Evolutionary conservation across 2,888 invertebrate species (phyloP).

Genomic region (Aplocera efformata): DNA sequence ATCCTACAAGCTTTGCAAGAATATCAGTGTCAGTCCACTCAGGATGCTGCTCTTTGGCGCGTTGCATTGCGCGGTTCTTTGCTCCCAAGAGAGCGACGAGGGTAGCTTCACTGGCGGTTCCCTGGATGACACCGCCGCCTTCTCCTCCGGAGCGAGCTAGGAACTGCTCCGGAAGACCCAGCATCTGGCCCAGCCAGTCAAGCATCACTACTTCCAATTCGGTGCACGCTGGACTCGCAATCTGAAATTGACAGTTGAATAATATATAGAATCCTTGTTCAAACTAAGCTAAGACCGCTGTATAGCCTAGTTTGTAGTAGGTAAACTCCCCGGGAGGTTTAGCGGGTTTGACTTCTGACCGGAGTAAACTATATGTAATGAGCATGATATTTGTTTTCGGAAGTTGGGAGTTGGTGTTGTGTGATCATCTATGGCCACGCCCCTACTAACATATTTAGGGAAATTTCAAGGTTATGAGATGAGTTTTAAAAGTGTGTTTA

Average conservation of each 20-base stretch:
- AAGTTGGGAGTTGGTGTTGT: too few relatives aligned
- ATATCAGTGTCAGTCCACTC: conserved; percentile 87
- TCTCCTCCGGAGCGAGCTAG: conserved; percentile 91
- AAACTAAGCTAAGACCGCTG: too few relatives aligned
- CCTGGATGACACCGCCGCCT: conserved; percentile 94
- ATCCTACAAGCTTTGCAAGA: conserved; percentile 90
- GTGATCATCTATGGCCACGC: too few relatives aligned
- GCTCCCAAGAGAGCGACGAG: conserved; percentile 95
- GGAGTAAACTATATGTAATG: too few relatives aligned
- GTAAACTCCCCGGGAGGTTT: too few relatives aligned
- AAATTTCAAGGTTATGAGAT: too few relatives aligned
- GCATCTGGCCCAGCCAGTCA: conserved; percentile 97
- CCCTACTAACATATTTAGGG: too few relatives aligned
- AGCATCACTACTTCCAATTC: conserved; percentile 97
- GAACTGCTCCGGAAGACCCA: conserved; percentile 92
- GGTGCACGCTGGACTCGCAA: conserved; percentile 96
- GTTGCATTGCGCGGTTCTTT: conserved; percentile 85
- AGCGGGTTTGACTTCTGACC: too few relatives aligned
- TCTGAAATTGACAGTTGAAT: conserved; percentile 73
- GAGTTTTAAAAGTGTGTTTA: too few relatives aligned
- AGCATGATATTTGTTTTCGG: too few relatives aligned
- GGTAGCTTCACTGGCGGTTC: conserved; percentile 97
- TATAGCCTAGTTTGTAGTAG: too few relatives aligned
- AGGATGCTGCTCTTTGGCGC: conserved; percentile 85
- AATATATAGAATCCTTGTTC: neutral